These are phyloP conservation scores for Calameuta idolon DNA, from an alignment of 2,888 invertebrate genomes.

Conservation along the genomic window DNA sequence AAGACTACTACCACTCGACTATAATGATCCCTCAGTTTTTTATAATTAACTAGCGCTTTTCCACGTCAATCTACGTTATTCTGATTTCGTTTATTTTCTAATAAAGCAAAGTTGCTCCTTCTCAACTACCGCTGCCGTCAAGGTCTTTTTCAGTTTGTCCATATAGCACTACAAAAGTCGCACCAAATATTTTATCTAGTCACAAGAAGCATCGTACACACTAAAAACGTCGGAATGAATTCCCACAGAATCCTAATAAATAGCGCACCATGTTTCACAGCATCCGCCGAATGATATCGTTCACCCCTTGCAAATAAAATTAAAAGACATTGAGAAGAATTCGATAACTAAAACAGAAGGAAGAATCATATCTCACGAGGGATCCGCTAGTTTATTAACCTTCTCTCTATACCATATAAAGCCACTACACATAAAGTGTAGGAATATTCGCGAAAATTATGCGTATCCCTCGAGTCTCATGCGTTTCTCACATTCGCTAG, in stretches of 20 bases:
- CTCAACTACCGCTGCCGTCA: neutral
- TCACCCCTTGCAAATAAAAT: neutral
- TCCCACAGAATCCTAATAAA: neutral
- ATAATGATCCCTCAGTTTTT: slow-evolving; percentile 38
- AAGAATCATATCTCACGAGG: neutral
- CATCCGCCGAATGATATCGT: neutral
- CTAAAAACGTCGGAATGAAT: neutral
- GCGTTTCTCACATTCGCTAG: slow-evolving; percentile 44
- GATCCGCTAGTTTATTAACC: neutral
- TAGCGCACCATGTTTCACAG: neutral
- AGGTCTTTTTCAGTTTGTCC: neutral
- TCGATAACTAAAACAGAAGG: neutral
- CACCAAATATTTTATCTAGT: neutral
- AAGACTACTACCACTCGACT: slow-evolving; percentile 22
- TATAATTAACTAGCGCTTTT: slow-evolving; percentile 29
- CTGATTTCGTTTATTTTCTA: neutral
- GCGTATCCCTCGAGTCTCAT: slow-evolving; percentile 32
- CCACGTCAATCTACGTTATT: neutral
- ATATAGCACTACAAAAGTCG: neutral
- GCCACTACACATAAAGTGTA: neutral
- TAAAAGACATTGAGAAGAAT: neutral
- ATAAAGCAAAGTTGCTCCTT: neutral
- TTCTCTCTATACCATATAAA: neutral
- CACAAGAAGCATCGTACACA: neutral
- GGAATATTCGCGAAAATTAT: slow-evolving; percentile 31